A percentile compares a stretch with the other conserved stretches of the same genome.
phyloP scores from a whole-genome alignment of 1,140 invertebrate species.

The Pygmarrhopalites habei region DNA sequence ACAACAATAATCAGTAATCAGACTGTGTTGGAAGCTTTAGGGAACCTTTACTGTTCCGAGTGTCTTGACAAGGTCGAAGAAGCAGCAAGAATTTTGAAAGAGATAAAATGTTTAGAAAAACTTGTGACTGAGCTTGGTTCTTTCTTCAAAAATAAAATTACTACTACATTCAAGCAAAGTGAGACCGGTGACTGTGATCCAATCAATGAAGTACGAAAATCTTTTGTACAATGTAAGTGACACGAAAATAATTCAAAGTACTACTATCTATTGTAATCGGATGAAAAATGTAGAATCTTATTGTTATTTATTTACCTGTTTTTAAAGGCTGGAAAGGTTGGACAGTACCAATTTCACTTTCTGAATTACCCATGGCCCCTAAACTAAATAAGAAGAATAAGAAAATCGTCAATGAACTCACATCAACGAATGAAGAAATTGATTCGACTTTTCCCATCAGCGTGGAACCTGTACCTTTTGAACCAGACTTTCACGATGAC shows the following conservation, averaged over 20 bases:
- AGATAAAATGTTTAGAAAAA: not conserved
- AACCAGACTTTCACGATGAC: too few species aligned
- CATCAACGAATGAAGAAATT: not conserved
- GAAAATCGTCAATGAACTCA: not conserved
- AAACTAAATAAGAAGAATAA: too few species aligned
- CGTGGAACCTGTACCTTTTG: too few species aligned
- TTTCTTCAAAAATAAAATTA: not conserved
- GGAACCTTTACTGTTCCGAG: not conserved
- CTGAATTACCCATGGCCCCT: not conserved
- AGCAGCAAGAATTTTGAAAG: not conserved
- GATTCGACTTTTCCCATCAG: not conserved
- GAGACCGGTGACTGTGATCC: not conserved
- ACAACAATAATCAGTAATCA: not conserved
- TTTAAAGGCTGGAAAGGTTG: not conserved
- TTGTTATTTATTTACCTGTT: not conserved
- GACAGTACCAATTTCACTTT: not conserved
- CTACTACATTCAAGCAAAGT: not conserved
- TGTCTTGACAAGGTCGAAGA: not conserved
- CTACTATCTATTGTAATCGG: not conserved
- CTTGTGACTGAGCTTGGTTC: not conserved
- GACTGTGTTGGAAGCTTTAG: not conserved
- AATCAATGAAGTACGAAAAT: not conserved
- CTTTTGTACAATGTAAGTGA: slow-evolving; percentile 1
- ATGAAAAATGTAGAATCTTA: too few species aligned
- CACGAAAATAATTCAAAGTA: not conserved